phyloP scores from a whole-genome alignment of 2,113 vertebrate genomes.

The Equus quagga region DNA sequence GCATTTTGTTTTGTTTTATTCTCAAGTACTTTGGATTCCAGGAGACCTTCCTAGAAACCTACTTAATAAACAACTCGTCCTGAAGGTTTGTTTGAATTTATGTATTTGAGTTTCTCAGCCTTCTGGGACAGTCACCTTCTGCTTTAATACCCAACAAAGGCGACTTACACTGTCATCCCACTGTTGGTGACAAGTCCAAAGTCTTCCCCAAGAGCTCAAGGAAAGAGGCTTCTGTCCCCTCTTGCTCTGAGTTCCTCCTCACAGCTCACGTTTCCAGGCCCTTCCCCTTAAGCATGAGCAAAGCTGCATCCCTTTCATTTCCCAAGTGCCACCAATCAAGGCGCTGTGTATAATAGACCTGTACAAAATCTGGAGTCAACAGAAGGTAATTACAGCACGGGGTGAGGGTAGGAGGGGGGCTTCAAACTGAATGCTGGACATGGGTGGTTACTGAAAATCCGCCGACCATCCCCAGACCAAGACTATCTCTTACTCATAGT shows the following conservation, averaged over 20 bases:
- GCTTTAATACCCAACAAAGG: conserved; percentile 32
- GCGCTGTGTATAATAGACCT: background rate
- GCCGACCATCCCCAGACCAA: background rate
- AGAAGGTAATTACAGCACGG: background rate
- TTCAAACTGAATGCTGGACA: background rate
- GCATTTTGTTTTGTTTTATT: conserved; percentile 46
- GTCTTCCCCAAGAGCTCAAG: background rate
- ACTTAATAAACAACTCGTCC: background rate
- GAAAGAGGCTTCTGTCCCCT: background rate
- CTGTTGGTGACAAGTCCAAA: background rate
- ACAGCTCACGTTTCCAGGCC: background rate
- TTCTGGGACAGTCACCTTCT: conserved; percentile 2
- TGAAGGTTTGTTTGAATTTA: conserved; percentile 8
- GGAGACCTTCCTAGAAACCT: conserved; percentile 1
- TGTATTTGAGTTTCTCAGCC: background rate
- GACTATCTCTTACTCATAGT: background rate
- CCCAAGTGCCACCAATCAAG: background rate
- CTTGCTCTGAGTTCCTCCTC: background rate
- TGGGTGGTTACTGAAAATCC: background rate
- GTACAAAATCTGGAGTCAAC: background rate
- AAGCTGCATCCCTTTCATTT: background rate
- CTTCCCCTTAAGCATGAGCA: background rate
- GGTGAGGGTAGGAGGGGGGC: fast-evolving
- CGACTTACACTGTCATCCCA: background rate
- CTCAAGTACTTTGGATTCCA: background rate